Evolutionary conservation across 2,113 vertebrate genomes (phyloP).

Genomic region (Salminus brasiliensis): DNA sequence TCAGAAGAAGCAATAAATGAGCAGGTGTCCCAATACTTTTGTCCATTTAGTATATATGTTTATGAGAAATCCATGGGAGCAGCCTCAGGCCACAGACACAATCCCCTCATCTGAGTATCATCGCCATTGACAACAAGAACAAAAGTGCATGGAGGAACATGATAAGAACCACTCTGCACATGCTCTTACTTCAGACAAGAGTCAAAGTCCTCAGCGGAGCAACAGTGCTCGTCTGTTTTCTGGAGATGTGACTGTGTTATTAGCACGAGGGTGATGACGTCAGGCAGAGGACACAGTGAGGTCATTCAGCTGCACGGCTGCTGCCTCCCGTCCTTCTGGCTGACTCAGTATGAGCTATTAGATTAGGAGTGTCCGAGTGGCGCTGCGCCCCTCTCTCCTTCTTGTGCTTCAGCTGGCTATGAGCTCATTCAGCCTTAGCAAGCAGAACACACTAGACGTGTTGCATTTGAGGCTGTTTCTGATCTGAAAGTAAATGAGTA

Average conservation of each 20-base stretch:
- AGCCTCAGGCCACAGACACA: neutral
- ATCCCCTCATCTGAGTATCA: neutral
- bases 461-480: neutral
- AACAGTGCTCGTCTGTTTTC: neutral
- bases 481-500: constrained; percentile 31
- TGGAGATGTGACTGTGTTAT: neutral
- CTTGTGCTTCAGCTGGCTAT: constrained; percentile 1
- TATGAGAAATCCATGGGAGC: neutral
- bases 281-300: constrained; percentile 14
- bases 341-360: constrained; percentile 25
- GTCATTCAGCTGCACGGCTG: constrained; percentile 28
- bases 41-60: neutral
- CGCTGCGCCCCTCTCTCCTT: neutral
- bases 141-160: neutral
- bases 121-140: neutral
- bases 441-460: neutral
- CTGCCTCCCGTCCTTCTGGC: constrained; percentile 33
- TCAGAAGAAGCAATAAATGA: neutral
- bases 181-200: neutral
- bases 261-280: constrained; percentile 20
- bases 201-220: neutral
- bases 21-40: neutral
- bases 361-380: constrained; percentile 1
- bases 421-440: neutral
- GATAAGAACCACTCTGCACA: neutral